Evolutionary conservation across 2,113 vertebrate species (phyloP).

Genomic region (Hymenochirus boettgeri): DNA sequence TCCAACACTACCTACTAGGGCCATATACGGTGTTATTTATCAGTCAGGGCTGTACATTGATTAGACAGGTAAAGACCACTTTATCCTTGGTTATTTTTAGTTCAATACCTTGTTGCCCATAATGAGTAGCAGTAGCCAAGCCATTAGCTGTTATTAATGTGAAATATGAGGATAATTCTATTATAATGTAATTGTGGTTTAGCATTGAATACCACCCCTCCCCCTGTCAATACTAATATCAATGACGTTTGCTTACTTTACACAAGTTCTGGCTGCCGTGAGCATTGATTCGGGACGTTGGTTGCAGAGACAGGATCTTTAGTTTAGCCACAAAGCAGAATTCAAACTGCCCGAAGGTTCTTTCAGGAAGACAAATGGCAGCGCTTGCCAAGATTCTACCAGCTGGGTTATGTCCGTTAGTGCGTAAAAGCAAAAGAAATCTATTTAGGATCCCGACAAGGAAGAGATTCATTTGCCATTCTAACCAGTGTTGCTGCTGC

Average conservation of each 20-base stretch:
- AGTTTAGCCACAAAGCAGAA: not conserved
- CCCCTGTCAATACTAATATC: not conserved
- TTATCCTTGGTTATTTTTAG: too few species aligned
- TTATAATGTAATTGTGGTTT: too few species aligned
- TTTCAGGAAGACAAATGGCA: conserved; percentile 7
- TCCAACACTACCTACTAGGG: too few species aligned
- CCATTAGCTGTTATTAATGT: too few species aligned
- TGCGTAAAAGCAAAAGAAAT: conserved; percentile 9
- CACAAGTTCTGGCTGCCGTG: not conserved
- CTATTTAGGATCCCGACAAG: conserved; percentile 13
- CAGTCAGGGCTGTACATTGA: too few species aligned
- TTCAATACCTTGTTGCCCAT: too few species aligned
- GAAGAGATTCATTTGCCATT: too few species aligned
- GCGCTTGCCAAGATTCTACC: not conserved
- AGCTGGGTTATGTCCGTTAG: conserved; percentile 9
- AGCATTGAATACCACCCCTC: too few species aligned
- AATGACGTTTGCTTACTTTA: not conserved
- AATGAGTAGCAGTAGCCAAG: too few species aligned
- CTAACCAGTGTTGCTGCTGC: not conserved
- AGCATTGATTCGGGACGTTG: conserved; percentile 8
- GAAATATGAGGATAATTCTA: too few species aligned
- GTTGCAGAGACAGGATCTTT: not conserved
- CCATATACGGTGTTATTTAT: too few species aligned
- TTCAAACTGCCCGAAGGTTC: conserved; percentile 7
- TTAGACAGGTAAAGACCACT: too few species aligned